Evolutionary conservation across 1,140 invertebrate genomes (phyloP).

Genomic region (Cydia pomonella): DNA sequence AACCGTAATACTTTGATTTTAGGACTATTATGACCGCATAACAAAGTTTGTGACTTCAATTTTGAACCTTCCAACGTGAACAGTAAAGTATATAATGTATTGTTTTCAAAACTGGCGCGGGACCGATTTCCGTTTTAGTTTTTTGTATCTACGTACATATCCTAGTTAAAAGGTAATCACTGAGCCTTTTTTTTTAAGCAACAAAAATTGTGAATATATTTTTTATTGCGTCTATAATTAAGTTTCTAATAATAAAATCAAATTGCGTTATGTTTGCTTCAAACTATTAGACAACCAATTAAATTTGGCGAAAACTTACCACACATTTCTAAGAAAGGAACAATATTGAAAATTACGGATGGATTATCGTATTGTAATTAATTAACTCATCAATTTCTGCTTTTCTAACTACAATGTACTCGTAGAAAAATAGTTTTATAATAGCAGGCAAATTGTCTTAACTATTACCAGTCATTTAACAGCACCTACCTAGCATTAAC

Average conservation of each 20-base stretch:
- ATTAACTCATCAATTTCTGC: neutral
- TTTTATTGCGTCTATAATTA: conserved; percentile 3
- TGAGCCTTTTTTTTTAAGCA: neutral
- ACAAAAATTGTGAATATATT: neutral
- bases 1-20: conserved; percentile 4
- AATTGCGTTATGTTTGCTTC: neutral
- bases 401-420: neutral
- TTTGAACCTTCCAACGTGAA: neutral
- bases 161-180: neutral
- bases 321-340: neutral
- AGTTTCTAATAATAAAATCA: neutral
- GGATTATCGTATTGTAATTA: neutral
- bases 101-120: neutral
- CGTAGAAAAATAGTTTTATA: neutral
- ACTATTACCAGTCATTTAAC: no score
- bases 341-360: neutral
- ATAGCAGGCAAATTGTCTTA: neutral
- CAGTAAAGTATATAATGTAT: neutral
- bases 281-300: neutral
- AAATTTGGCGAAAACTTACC: neutral
- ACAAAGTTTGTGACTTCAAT: neutral
- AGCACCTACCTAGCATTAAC: no score
- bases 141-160: neutral
- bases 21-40: neutral
- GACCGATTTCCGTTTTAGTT: neutral